Base-by-base conservation (phyloP, 2,797 vertebrate species). In the Liparis tanakae region DNA sequence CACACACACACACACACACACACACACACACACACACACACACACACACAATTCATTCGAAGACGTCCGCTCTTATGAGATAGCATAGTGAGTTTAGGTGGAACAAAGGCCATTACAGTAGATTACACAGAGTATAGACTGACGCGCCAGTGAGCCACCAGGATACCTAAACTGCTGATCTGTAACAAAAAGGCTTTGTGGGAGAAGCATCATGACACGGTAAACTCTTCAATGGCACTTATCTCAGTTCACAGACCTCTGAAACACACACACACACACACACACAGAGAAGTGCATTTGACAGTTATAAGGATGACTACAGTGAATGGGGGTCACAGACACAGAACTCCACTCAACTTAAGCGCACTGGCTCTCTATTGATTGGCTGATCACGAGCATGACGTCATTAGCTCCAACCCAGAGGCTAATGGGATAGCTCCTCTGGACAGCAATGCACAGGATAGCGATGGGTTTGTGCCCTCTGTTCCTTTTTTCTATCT, bases 221-320 rank as follows among this genome's bases (percentile, higher is more conserved):
- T 79, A 56, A 81, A 82, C 41, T 36, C 74, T 72, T 83, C 62
- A 78, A 63, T 67, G 57, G 71, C 69, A 81, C 86, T 91, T 92
- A 92, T 92, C 89, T 90, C 69, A 55, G 57, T 61, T 80, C 67
- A 71, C 88, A 90, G 85, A 66, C 82, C 78, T 67, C 50, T 53
- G 50, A 53, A 53, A 64, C 56, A 70, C 68, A 55, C 56, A 50
- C 57, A 57, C 62, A 8, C 43, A 46, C 25, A 33, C 22, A n/a
- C 41, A 33, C 60, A 33, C 60, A 33, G 22, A 15, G 55, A 44
- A 80, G 70, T 78, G 70, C 62, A 82, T 82, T 82, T 80, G 25
- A 62, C 44, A 86, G 8, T 79, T 85, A 89, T 87, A 87, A 87
- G 76, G 44, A 57, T 60, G 46, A 74, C 78, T 65, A 79, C 71